phyloP scores from a whole-genome alignment of 2,888 invertebrate species.

The Caenorhabditis plicata region DNA sequence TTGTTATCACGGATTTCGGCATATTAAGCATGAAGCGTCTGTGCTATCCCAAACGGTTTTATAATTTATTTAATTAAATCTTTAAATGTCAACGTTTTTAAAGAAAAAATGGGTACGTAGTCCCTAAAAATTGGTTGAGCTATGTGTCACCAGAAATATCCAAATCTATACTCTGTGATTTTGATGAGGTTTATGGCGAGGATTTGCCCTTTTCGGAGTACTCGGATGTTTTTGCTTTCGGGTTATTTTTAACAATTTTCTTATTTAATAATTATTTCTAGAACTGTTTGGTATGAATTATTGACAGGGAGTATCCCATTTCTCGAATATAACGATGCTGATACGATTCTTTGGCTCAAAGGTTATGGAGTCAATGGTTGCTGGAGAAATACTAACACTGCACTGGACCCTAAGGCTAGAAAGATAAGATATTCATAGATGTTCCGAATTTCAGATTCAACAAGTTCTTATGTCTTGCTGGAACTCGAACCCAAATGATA shows the following conservation, averaged over 20 bases:
- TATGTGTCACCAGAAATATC: constrained; percentile 93
- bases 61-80: background rate
- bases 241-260: constrained; percentile 75
- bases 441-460: constrained; percentile 69
- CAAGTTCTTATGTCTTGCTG: constrained; percentile 93
- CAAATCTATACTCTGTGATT: constrained; percentile 7
- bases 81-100: constrained; percentile 3
- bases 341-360: constrained; percentile 95
- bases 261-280: too few species aligned
- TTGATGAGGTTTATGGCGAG: constrained; percentile 60
- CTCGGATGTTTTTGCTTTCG: constrained; percentile 96
- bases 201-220: constrained; percentile 88
- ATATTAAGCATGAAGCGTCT: constrained; percentile 94
- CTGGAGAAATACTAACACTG: constrained; percentile 87
- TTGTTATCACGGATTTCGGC: constrained; percentile 97
- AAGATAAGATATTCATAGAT: background rate
- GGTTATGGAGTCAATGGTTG: constrained; percentile 95
- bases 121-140: constrained; percentile 96
- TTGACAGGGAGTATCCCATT: constrained; percentile 69
- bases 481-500: constrained; percentile 81
- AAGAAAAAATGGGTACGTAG: constrained; percentile 72
- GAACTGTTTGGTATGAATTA: constrained; percentile 33
- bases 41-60: constrained; percentile 65
- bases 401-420: constrained; percentile 88
- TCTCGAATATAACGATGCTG: constrained; percentile 74